Evolutionary conservation across 2,888 invertebrate species (phyloP), one percentile per base, ranked within the genome.

Genomic region (Serrognathus titanus): DNA sequence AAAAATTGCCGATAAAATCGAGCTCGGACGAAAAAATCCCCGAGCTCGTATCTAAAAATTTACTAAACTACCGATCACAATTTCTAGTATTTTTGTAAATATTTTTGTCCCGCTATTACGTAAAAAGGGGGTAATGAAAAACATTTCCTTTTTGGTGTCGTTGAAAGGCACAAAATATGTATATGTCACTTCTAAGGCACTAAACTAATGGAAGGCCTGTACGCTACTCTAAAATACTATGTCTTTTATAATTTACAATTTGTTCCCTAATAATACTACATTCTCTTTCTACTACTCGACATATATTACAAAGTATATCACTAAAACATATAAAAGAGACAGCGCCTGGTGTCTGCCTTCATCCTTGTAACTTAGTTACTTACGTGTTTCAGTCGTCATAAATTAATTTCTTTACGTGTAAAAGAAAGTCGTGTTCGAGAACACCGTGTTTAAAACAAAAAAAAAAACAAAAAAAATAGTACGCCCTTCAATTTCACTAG

Each of bases 111-210:
- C 12, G 41, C 41, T 11, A 11, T 11, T 13, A 11, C 24, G n/a
- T 45, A 45, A 49, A 41, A 31, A 16, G 8, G 47, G 20, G 51
- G 53, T 55, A 55, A 53, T 49, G 39, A 50, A 35, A 55, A 50
- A 37, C 40, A 52, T 51, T 52, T 53, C 24, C 24, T 31, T 31
- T 31, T 54, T 62, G 67, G 66, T 68, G 71, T 65, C 60, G 57
- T 47, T 65, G 67, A 67, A 71, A 72, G 71, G 72, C 71, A 71
- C 72, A 59, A 62, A 61, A 60, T 58, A 59, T 60, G 55, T 74
- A 73, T 73, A 72, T 73, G 73, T 74, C 73, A 73, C 71, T 73
- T 60, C 75, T 76, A 76, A 76, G 76, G 76, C 76, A 76, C 76
- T 74, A 75, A 63, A 68, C 66, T 70, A 71, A 68, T 67, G 66